Evolutionary conservation across 2,888 invertebrate genomes (phyloP).

Genomic region (Dinocampus coccinellae): DNA sequence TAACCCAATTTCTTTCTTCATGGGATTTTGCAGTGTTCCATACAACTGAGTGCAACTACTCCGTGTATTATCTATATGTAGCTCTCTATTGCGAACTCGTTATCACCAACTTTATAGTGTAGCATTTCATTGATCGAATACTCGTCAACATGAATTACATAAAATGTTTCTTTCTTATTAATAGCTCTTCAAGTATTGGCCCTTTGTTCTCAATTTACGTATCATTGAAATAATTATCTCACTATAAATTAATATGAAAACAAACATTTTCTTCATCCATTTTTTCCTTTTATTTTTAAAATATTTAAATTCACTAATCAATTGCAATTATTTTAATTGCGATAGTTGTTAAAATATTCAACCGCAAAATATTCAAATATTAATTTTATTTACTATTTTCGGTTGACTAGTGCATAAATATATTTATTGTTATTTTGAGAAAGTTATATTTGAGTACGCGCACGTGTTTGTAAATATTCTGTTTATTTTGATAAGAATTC

Average conservation of each 20-base stretch:
- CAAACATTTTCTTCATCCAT: no score
- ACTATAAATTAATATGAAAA: not conserved
- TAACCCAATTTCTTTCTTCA: constrained; percentile 20
- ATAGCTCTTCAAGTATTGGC: not conserved
- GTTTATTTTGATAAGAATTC: not conserved
- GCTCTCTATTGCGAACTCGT: constrained; percentile 3
- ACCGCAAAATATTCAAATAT: no score
- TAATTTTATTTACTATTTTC: no score
- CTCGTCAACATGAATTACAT: constrained; percentile 26
- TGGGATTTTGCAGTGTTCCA: not conserved
- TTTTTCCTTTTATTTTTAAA: no score
- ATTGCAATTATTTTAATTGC: no score
- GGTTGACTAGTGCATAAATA: not conserved
- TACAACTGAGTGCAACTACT: not conserved
- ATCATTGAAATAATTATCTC: constrained; percentile 5
- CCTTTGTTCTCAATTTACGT: not conserved
- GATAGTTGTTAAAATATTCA: no score
- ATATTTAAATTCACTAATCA: no score
- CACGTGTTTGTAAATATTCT: not conserved
- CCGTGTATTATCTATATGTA: not conserved
- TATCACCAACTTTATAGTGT: constrained; percentile 20
- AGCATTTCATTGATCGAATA: constrained; percentile 25
- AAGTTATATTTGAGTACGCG: not conserved
- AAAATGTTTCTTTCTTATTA: not conserved
- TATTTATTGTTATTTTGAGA: not conserved